Conservation (phyloP, 2,113 vertebrate species). For the Cathartes aura region DNA sequence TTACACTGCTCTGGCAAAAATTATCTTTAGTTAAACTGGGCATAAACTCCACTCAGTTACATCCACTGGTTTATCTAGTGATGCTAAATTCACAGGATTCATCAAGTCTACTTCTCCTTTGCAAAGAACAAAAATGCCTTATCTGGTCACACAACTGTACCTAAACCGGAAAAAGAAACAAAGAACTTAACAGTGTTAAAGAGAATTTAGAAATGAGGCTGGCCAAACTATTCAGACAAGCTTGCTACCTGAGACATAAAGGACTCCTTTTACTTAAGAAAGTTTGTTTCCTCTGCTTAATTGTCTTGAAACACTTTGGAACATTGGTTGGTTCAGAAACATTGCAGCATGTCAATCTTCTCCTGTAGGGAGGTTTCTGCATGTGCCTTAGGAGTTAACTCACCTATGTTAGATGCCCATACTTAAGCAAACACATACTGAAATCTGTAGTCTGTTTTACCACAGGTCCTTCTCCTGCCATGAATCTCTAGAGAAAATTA, state of each 20-base stretch:
- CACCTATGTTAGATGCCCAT: neutral
- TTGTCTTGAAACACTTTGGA: neutral
- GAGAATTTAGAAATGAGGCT: neutral
- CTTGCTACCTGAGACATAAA: neutral
- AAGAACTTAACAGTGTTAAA: neutral
- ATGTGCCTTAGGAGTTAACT: neutral
- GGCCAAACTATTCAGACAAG: neutral
- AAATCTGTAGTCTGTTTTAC: neutral
- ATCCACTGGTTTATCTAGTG: constrained; percentile 30
- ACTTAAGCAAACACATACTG: neutral
- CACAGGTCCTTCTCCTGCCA: neutral
- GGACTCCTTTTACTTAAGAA: neutral
- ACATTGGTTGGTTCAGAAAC: neutral
- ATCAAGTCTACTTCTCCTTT: neutral
- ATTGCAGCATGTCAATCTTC: neutral
- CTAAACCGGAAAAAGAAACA: neutral
- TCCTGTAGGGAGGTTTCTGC: neutral
- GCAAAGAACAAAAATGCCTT: neutral
- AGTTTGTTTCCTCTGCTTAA: neutral
- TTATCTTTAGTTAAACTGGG: constrained; percentile 39
- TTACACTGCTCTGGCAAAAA: constrained; percentile 34
- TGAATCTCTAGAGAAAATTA: neutral
- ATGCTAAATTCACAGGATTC: constrained; percentile 6
- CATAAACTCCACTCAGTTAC: constrained; percentile 11
- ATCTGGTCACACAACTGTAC: neutral